Base-by-base conservation (phyloP, 2,888 invertebrate genomes). In the Dinocampus coccinellae region DNA sequence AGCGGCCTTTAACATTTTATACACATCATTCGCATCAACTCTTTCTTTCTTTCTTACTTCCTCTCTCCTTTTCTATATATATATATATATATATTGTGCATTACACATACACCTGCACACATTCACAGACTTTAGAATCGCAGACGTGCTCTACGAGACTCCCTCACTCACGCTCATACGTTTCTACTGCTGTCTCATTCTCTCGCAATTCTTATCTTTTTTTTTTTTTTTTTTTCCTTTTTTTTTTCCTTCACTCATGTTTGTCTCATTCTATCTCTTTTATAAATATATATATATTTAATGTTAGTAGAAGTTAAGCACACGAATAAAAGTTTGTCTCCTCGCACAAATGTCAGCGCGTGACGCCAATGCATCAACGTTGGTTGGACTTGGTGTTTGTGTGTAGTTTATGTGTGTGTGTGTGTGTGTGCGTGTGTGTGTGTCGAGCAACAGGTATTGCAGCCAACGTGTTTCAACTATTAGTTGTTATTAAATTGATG, bases 21-120 rank as follows among this genome's bases (percentile, higher is more conserved):
- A 58, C 20, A 47, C 73, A 72, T 73, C 69, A 73, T 64, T 68
- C 66, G 53, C 13, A 60, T 61, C 58, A 29, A 47, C 60, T 68
- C 55, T 64, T 16, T n/a, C 22, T 52, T n/a, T n/a, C n/a, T n/a
- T n/a, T n/a, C n/a, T n/a, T n/a, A n/a, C n/a, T n/a, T n/a, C n/a
- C n/a, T n/a, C n/a, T n/a, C n/a, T n/a, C n/a, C n/a, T n/a, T n/a
- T n/a, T n/a, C n/a, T n/a, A 34, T 34, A 52, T 33, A 29, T 55
- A 57, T 57, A 47, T 6, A 47, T 16, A 47, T 13, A 47, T 4
- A 16, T 16, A 16, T n/a, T 47, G 39, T n/a, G n/a, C 39, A 47
- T 47, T 7, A 47, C 16, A 39, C n/a, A 10, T n/a, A 39, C 39
- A 39, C n/a, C n/a, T 39, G 39, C 39, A 39, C 47, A 16, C 16